A percentile compares a stretch with the other conserved stretches of the same genome.
These are phyloP conservation scores for Tamias sibiricus DNA, from an alignment of 2,113 vertebrate species.

Conservation along the genomic window DNA sequence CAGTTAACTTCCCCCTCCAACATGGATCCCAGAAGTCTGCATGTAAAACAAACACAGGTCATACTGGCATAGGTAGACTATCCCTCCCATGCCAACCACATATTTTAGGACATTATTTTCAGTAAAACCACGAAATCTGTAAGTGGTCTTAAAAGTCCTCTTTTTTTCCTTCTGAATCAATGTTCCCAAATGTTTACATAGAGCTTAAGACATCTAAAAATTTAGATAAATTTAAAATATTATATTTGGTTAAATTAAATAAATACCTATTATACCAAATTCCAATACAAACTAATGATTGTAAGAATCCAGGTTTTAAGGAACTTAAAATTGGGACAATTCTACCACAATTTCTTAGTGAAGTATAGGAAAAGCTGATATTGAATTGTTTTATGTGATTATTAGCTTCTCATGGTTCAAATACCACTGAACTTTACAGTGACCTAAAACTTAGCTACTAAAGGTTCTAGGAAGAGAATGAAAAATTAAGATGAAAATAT, in stretches of 20 bases:
- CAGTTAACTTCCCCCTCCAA: neutral
- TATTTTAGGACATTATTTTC: neutral
- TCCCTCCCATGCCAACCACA: neutral
- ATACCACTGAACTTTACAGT: neutral
- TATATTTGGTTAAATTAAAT: neutral
- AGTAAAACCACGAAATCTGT: neutral
- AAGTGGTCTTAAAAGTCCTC: neutral
- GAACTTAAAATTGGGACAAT: constrained; percentile 17
- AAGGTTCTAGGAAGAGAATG: neutral
- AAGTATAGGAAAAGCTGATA: neutral
- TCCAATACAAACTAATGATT: neutral
- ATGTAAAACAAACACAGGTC: constrained; percentile 38
- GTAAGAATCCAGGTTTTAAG: neutral
- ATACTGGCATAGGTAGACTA: neutral
- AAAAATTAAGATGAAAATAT: constrained; percentile 46
- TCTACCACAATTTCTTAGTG: constrained; percentile 3
- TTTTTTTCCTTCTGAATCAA: neutral
- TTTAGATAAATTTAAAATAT: neutral
- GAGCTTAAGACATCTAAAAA: neutral
- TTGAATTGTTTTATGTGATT: constrained; percentile 2
- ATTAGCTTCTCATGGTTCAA: neutral
- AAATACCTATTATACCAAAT: constrained; percentile 12
- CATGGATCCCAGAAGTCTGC: neutral
- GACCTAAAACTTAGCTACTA: neutral
- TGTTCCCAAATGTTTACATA: constrained; percentile 6